Evolutionary conservation across 2,888 invertebrate genomes (phyloP), one percentile per base, ranked within the genome.

Genomic region (Pterostichus niger): DNA sequence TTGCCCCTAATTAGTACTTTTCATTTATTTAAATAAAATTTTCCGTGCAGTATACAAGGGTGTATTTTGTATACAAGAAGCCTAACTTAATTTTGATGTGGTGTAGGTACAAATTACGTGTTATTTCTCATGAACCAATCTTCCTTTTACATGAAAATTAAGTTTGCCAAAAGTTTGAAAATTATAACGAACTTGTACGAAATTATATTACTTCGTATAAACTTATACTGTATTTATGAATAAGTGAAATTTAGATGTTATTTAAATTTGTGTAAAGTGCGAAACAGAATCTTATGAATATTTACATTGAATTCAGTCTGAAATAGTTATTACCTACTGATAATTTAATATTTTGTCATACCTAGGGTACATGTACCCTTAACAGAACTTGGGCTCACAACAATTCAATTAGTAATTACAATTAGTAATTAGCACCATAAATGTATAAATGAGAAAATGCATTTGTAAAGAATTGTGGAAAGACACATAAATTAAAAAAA

Each of bases 81-180:
- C 6, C 40, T 40, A 40, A 40, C 3, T 40, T 40, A 5, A 40
- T 40, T 40, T 40, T 0, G 40, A 40, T 13, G 54, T 54, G 54
- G 17, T 15, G 13, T 54, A 54, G 6, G 7, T 17, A 15, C 52
- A 54, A 54, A 54, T 54, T 54, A 15, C 15, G 9, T 54, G 54
- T 15, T 54, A 15, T 15, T 54, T 17, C 54, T 17, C 54, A 54
- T 17, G 54, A 54, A 54, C 6, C 15, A 17, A 7, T 11, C 4
- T 54, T 54, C 54, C 17, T 54, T 54, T 54, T 54, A 54, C 54
- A 54, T 17, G 15, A 54, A 17, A 54, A 54, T 54, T 54, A 54
- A 54, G 54, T 17, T 54, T 54, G 6, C 17, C 7, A 17, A 6
- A 15, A 54, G 54, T 54, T 54, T 49, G n/a, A 49, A 54, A 54